Conservation (phyloP, 2,888 invertebrate genomes). For the Hirtodrosophila trivittata region DNA sequence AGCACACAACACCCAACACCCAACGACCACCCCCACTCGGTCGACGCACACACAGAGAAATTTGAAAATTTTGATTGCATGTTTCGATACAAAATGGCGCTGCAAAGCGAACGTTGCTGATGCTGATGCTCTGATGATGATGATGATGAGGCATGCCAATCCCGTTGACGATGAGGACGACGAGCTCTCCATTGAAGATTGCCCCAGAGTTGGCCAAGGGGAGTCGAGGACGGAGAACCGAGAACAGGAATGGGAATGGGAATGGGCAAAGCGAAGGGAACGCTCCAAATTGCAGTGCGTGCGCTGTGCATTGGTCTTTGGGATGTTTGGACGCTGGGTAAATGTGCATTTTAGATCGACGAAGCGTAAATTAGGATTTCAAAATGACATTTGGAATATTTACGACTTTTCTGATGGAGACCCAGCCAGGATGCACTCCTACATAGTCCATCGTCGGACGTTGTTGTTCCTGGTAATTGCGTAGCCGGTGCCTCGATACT, state of each 20-base stretch:
- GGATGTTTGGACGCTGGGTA: conserved; percentile 63
- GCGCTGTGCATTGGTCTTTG: conserved; percentile 55
- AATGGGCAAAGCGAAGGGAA: conserved; percentile 2
- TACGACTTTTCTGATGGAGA: conserved; percentile 79
- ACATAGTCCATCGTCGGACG: conserved; percentile 33
- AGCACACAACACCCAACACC: background rate
- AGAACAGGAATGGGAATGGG: background rate
- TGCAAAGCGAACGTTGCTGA: conserved; percentile 51
- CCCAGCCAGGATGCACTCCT: conserved; percentile 5
- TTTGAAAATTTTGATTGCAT: conserved; percentile 83
- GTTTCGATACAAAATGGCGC: conserved; percentile 81
- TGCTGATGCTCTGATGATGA: conserved; percentile 18
- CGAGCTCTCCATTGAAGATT: conserved; percentile 55
- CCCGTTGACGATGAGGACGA: conserved; percentile 58
- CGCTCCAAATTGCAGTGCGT: conserved; percentile 71
- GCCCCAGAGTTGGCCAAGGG: conserved; percentile 22
- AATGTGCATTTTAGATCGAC: conserved; percentile 82
- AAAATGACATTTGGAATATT: conserved; percentile 84
- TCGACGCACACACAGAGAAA: conserved; percentile 56
- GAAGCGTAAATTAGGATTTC: conserved; percentile 84
- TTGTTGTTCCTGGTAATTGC: conserved; percentile 81
- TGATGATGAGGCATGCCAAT: conserved; percentile 79
- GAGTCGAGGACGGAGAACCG: background rate
- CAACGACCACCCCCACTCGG: conserved; percentile 3
- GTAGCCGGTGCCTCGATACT: conserved; percentile 43